These are phyloP conservation scores for Galeopsomyia nigrocyanea DNA, from an alignment of 2,888 invertebrate genomes.

Conservation along the genomic window DNA sequence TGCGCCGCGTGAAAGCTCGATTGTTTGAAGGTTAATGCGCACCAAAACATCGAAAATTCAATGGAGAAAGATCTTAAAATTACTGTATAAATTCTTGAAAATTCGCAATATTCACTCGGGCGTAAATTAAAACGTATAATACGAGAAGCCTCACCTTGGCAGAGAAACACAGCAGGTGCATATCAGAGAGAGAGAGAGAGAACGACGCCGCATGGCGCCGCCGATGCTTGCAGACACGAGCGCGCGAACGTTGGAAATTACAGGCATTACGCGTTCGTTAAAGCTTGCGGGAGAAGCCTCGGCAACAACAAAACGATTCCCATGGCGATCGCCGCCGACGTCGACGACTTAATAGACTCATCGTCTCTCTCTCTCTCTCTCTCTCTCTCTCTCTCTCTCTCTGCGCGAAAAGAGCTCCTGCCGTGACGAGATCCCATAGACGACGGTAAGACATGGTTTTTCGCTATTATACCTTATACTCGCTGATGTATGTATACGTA, in stretches of 20 bases:
- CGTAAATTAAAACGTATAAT: not conserved
- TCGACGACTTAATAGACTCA: slow-evolving; percentile 33
- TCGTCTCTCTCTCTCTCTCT: too few relatives aligned
- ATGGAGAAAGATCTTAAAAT: too few relatives aligned
- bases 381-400: too few relatives aligned
- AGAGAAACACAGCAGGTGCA: too few relatives aligned
- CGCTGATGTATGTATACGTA: not conserved
- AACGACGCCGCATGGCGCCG: slow-evolving; percentile 40
- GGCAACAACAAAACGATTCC: slow-evolving; percentile 28
- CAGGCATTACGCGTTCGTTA: slow-evolving; percentile 30
- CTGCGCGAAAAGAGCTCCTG: slow-evolving; percentile 20
- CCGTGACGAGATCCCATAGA: slow-evolving; percentile 36
- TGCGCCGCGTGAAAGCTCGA: too few relatives aligned
- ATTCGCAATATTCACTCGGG: not conserved
- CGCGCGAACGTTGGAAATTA: slow-evolving; percentile 12
- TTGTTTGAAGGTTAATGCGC: too few relatives aligned
- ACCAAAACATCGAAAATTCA: too few relatives aligned
- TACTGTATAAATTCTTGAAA: too few relatives aligned
- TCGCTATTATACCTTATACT: too few relatives aligned
- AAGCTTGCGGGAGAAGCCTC: slow-evolving; percentile 22
- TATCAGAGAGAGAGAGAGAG: too few relatives aligned
- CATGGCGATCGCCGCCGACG: slow-evolving; percentile 40
- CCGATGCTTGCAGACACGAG: slow-evolving; percentile 26
- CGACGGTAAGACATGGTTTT: not conserved
- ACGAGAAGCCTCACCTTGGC: not conserved